phyloP scores from a whole-genome alignment of 2,888 invertebrate species.

The Epinotia brunnichana region DNA sequence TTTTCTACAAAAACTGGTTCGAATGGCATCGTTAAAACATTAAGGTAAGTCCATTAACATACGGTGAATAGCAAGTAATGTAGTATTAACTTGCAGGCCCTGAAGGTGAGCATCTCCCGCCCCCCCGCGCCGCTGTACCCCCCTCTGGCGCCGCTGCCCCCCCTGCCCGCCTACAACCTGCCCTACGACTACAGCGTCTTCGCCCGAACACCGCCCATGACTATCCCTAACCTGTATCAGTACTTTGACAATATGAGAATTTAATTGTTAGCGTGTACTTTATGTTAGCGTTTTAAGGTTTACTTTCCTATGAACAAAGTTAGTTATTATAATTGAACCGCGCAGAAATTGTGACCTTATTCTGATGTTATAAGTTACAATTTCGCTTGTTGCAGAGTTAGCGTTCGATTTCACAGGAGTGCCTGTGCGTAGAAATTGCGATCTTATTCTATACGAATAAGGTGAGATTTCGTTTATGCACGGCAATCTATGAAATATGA shows the following conservation, averaged over 20 bases:
- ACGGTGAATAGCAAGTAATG: neutral
- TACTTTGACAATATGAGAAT: constrained; percentile 50
- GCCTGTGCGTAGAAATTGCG: constrained; percentile 38
- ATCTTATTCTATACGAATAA: constrained; percentile 50
- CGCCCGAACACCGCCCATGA: constrained; percentile 52
- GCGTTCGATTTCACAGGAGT: neutral
- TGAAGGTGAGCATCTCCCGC: too few species aligned
- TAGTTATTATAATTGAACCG: neutral
- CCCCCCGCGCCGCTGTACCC: constrained; percentile 58
- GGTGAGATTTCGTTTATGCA: constrained; percentile 20
- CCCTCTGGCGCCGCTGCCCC: constrained; percentile 53
- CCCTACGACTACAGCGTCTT: constrained; percentile 65
- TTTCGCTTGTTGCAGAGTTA: constrained; percentile 10
- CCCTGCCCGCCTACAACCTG: constrained; percentile 57
- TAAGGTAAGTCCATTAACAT: too few species aligned
- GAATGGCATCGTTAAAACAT: too few species aligned
- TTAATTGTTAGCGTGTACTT: constrained; percentile 19
- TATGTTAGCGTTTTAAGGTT: constrained; percentile 7
- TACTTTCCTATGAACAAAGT: neutral
- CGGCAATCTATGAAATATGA: constrained; percentile 29
- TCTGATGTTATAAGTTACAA: constrained; percentile 48
- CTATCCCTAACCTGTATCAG: constrained; percentile 61
- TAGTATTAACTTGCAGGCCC: constrained; percentile 56
- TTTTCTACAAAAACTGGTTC: too few species aligned
- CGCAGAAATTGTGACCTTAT: constrained; percentile 47